phyloP scores from a whole-genome alignment of 2,888 invertebrate genomes.

The Rhabditoides inermis region DNA sequence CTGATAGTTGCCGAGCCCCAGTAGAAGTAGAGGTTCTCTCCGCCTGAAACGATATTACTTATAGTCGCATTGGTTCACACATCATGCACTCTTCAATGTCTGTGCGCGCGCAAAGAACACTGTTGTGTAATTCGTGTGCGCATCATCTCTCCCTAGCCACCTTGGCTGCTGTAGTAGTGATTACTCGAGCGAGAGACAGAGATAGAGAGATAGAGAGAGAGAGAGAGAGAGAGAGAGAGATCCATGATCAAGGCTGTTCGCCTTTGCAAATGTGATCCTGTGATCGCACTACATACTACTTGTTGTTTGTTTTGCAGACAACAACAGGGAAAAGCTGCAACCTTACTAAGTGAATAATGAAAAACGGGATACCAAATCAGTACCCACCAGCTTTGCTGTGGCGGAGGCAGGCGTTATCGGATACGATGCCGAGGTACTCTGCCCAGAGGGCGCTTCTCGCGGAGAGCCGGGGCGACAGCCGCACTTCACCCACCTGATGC shows the following conservation, averaged over 20 bases:
- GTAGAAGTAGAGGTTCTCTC: conserved; percentile 20
- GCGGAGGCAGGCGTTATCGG: conserved; percentile 7
- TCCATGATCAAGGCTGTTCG: neutral
- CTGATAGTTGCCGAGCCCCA: conserved; percentile 10
- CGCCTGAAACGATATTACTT: conserved; percentile 6
- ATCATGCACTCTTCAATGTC: too few species aligned
- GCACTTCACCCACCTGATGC: too few species aligned
- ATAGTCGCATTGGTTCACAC: too few species aligned
- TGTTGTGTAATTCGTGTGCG: too few species aligned
- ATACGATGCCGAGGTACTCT: conserved; percentile 11
- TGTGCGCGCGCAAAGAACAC: too few species aligned
- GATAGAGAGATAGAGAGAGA: neutral
- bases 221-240: neutral
- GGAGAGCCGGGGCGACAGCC: too few species aligned
- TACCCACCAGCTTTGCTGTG: conserved; percentile 4
- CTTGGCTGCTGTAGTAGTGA: too few species aligned
- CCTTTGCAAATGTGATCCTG: neutral
- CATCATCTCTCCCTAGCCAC: too few species aligned
- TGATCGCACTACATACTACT: neutral
- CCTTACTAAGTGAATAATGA: too few species aligned
- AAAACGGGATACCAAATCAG: too few species aligned
- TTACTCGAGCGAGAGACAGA: neutral
- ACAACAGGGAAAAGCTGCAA: too few species aligned
- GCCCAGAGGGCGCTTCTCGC: conserved; percentile 8
- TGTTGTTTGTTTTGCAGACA: too few species aligned